Conservation (phyloP, 2,113 vertebrate species). For the Piprites chloris region DNA sequence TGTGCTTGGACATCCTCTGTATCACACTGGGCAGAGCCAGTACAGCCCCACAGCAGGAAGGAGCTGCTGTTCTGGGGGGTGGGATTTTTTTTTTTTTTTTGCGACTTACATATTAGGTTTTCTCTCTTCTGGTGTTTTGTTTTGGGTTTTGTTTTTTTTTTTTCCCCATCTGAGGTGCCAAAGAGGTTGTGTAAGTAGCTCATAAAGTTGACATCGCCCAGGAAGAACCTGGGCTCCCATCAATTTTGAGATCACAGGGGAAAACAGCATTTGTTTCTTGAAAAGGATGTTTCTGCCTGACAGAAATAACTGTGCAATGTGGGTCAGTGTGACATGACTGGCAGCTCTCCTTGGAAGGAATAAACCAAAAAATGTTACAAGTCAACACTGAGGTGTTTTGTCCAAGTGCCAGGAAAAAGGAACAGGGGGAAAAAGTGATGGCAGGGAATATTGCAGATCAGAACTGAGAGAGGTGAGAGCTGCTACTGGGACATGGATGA, state of each 20-base stretch:
- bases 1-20: neutral
- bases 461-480: neutral
- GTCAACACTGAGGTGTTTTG: neutral
- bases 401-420: neutral
- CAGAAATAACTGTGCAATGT: neutral
- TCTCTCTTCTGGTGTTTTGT: neutral
- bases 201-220: neutral
- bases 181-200: neutral
- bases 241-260: neutral
- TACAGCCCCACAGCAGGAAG: neutral
- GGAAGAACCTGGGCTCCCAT: neutral
- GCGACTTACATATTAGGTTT: neutral
- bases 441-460: neutral
- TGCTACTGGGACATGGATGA: neutral
- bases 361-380: neutral
- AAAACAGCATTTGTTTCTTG: neutral
- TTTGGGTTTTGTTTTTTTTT: neutral
- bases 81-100: neutral
- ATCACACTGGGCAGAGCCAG: neutral
- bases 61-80: neutral
- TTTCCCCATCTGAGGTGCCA: neutral
- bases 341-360: neutral
- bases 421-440: neutral
- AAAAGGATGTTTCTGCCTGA: neutral
- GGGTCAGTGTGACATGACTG: neutral